Base-by-base conservation (phyloP, 2,888 invertebrate genomes). In the Diogma glabrata region DNA sequence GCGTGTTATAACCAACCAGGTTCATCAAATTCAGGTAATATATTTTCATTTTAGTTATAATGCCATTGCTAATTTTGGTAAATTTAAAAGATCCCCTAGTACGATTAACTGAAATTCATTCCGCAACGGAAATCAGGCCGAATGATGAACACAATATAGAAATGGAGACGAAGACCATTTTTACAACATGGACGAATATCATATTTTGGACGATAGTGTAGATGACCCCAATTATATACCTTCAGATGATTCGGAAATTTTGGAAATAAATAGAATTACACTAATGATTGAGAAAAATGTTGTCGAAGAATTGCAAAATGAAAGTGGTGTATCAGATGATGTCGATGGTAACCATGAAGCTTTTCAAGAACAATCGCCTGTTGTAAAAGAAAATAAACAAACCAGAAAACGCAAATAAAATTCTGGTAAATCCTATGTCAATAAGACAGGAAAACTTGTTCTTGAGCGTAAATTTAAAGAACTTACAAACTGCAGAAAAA, bases 271-370 rank as follows among this genome's bases (percentile, higher is more conserved):
- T 36, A 36, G 14, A 36, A 36, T 36, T 28, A n/a, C 3, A n/a
- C 28, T 10, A 28, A 28, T 28, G 3, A 28, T 28, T 28, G 28
- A 28, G 28, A 28, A 28, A 28, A 28, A 28, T 28, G 16, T 36
- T 36, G 36, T 3, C 36, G 36, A 36, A 8, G 6, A 36, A 36
- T 12, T 36, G 36, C 36, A 12, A 14, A 36, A 36, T 36, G 36
- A 36, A 36, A 36, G 36, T 36, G 36, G 36, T 36, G 36, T 36
- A 36, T n/a, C 36, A 36, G 36, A 36, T 5, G 36, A 36, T 36
- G 36, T 36, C 36, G 36, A 36, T 36, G 36, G 36, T 36, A 36
- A 36, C 12, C 9, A 36, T 36, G 36, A 36, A 36, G 36, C 36
- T 36, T 36, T 36, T n/a, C 36, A 36, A 36, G 36, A 36, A 36